A percentile compares a stretch with the other conserved stretches of the same genome.
These are phyloP conservation scores for Macaca mulatta DNA, from an alignment of 2,113 vertebrate species.

Conservation along the genomic window DNA sequence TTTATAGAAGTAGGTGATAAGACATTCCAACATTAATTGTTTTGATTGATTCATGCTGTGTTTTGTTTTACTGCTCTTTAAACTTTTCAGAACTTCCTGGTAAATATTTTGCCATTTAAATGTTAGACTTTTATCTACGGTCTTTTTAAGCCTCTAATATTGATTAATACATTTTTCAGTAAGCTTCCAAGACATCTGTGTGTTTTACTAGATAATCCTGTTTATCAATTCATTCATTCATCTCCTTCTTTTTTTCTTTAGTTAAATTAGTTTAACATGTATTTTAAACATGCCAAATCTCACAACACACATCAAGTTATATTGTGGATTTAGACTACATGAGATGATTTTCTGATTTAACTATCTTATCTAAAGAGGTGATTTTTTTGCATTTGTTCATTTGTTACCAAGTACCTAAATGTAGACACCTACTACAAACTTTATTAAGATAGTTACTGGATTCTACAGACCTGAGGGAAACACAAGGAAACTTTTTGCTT, in stretches of 20 bases:
- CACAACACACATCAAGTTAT: not conserved
- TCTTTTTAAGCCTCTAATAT: slow-evolving; percentile 22
- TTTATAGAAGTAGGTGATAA: not conserved
- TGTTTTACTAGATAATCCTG: not conserved
- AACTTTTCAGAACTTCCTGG: slow-evolving; percentile 13
- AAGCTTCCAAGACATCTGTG: not conserved
- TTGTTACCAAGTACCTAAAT: not conserved
- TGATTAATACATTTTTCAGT: slow-evolving; percentile 11
- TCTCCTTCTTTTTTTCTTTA: not conserved
- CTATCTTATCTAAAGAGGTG: not conserved
- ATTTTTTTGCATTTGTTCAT: not conserved
- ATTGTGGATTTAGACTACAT: not conserved
- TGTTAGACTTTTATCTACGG: slow-evolving; percentile 36
- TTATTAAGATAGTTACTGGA: not conserved
- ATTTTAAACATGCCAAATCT: slow-evolving; percentile 39
- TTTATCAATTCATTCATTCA: slow-evolving; percentile 6
- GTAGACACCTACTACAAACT: not conserved
- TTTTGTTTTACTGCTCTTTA: slow-evolving; percentile 43
- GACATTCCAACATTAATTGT: not conserved
- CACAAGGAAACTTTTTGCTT: not conserved
- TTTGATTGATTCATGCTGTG: slow-evolving; percentile 46
- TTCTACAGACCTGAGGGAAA: slow-evolving; percentile 7
- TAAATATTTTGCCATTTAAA: slow-evolving; percentile 52
- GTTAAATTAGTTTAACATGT: slow-evolving; percentile 15
- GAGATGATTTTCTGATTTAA: slow-evolving; percentile 15